phyloP scores from a whole-genome alignment of 2,888 invertebrate species.

The Caradrina clavipalpis region DNA sequence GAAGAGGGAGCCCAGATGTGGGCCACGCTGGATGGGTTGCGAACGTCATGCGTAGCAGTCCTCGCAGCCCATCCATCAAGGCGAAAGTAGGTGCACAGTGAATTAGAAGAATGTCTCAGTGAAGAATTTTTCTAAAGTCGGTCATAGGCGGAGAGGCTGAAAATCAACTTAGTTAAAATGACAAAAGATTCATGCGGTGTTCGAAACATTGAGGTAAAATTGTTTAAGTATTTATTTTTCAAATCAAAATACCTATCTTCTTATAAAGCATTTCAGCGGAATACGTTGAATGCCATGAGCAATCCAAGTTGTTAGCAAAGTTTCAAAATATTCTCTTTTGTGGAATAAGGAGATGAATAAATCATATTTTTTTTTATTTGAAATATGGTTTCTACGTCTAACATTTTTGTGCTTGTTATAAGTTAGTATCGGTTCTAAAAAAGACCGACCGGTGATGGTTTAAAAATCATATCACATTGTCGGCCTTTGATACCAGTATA shows the following conservation, averaged over 20 bases:
- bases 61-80: no score
- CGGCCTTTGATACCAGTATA: constrained; percentile 6
- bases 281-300: constrained; percentile 7
- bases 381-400: neutral
- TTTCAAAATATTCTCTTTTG: neutral
- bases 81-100: no score
- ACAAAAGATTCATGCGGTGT: neutral
- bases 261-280: neutral
- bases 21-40: no score
- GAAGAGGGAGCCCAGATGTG: no score
- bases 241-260: neutral
- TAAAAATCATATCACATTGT: neutral
- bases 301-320: neutral
- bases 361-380: constrained; percentile 1
- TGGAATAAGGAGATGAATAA: neutral
- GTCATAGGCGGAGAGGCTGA: no score
- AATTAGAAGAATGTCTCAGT: no score
- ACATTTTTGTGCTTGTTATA: neutral
- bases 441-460: neutral
- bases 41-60: no score
- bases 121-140: no score
- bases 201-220: neutral
- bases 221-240: neutral
- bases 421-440: constrained; percentile 1
- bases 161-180: no score